Percentiles rank a stretch among this genome's conserved stretches.
Evolutionary conservation across 2,797 vertebrate genomes (phyloP).

Genomic region (Acanthornis magna): DNA sequence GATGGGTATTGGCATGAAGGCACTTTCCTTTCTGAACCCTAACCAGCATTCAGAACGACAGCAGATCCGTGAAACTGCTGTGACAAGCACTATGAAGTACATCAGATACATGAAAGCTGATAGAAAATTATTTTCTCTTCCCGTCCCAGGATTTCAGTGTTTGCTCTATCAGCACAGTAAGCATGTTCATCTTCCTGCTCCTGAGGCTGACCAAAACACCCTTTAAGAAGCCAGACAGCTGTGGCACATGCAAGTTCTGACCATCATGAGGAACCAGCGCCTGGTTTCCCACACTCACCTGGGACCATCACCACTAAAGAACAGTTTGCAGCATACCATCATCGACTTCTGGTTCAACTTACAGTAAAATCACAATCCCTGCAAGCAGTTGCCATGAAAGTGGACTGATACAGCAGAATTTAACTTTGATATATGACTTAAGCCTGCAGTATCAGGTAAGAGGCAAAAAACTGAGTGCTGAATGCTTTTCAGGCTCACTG

Average conservation of each 20-base stretch:
- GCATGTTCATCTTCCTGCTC: background rate
- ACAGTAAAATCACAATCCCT: background rate
- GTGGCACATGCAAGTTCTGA: background rate
- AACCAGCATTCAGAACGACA: background rate
- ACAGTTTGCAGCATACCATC: background rate
- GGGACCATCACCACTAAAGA: background rate
- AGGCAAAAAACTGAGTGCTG: background rate
- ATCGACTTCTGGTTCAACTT: background rate
- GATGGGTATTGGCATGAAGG: background rate
- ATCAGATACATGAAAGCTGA: background rate
- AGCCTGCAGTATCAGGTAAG: background rate
- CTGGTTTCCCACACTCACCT: background rate
- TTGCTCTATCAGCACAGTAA: background rate
- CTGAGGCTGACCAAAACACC: background rate
- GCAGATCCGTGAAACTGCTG: fast-evolving
- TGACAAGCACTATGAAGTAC: background rate
- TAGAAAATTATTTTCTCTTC: background rate
- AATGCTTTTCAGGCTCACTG: background rate
- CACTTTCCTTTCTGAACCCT: background rate
- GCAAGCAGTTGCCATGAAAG: background rate
- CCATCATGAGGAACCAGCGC: background rate
- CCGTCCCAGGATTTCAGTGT: background rate
- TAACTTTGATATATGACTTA: background rate
- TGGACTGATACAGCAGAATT: background rate
- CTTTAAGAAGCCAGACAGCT: background rate